Base-by-base conservation (phyloP, 2,888 invertebrate species). In the Lomographa bimaculata region DNA sequence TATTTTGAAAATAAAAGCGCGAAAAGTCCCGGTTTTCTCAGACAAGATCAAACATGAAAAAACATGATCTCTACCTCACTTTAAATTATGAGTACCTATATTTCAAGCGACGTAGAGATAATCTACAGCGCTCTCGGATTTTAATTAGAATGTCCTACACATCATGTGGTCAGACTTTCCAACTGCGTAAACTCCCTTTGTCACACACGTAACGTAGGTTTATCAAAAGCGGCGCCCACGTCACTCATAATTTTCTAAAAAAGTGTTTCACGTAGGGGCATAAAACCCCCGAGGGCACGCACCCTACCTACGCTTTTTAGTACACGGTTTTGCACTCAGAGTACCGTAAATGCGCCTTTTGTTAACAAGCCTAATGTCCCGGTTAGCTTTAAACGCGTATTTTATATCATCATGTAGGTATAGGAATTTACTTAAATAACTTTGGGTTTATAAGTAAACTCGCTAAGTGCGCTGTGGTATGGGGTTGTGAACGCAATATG, bases 331-430 rank as follows among this genome's bases (percentile, higher is more conserved):
- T 76, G 62, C 83, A 83, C 84, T 83, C 72, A 69, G 59, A 55
- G 55, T 40, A 57, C 70, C 81, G 73, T 83, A 83, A 83, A 81
- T 64, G 79, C 70, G 75, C 64, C 82, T 81, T 83, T 80, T 83
- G 83, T 82, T 80, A 81, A 79, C 81, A 79, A 63, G 46, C 57
- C 62, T 71, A 66, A 72, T 64, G 76, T 66, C 50, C 39, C 64
- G 60, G 70, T 74, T 73, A 72, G 71, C 72, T 72, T 71, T 67
- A 59, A 71, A 71, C 64, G 66, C 49, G 58, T 55, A 36, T 30
- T 42, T 43, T 43, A 43, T 60, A 57, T 56, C 50, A 58, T 56
- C 57, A 45, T 40, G 29, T 42, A 36, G 26, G 17, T 50, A 32
- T 23, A 33, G 19, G 36, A 37, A 27, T 32, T 37, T 47, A 48